Conservation (phyloP, 1,140 invertebrate species). For the Ceratitis capitata region DNA sequence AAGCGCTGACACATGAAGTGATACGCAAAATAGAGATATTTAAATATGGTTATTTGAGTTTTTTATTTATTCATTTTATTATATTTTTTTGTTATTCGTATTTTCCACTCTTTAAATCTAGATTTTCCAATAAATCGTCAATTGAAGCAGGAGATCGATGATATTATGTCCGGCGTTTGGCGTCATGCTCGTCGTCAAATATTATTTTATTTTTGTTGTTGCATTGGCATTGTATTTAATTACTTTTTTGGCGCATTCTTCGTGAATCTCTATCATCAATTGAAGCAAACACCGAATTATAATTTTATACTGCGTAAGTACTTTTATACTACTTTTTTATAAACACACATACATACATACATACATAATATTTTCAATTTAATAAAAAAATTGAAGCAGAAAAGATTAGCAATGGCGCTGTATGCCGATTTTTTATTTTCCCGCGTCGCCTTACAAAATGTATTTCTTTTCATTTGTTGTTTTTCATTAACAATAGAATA, state of each 20-base stretch:
- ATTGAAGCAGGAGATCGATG: conserved; percentile 47
- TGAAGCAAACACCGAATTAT: conserved; percentile 44
- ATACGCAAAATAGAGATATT: conserved; percentile 54
- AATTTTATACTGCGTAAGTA: conserved; percentile 52
- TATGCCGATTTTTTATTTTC: too few relatives aligned
- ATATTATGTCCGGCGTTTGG: conserved; percentile 51
- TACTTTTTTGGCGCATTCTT: conserved; percentile 52
- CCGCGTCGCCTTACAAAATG: too few relatives aligned
- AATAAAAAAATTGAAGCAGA: too few relatives aligned
- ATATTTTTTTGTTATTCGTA: neutral
- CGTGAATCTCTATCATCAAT: conserved; percentile 47
- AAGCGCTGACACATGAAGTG: conserved; percentile 50
- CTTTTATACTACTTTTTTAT: too few relatives aligned
- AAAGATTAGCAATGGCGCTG: too few relatives aligned
- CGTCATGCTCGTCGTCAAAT: conserved; percentile 51
- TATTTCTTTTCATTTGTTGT: too few relatives aligned
- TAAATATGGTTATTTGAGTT: conserved; percentile 43
- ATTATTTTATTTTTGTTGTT: conserved; percentile 50
- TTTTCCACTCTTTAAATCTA: neutral
- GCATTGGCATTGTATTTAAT: conserved; percentile 48
- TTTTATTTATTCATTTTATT: neutral
- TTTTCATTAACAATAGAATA: too few relatives aligned
- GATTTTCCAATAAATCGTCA: conserved; percentile 47
- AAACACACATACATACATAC: too few relatives aligned
- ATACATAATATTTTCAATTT: too few relatives aligned